Base-by-base conservation (phyloP, 1,140 invertebrate genomes). In the Solenopsis fugax region DNA sequence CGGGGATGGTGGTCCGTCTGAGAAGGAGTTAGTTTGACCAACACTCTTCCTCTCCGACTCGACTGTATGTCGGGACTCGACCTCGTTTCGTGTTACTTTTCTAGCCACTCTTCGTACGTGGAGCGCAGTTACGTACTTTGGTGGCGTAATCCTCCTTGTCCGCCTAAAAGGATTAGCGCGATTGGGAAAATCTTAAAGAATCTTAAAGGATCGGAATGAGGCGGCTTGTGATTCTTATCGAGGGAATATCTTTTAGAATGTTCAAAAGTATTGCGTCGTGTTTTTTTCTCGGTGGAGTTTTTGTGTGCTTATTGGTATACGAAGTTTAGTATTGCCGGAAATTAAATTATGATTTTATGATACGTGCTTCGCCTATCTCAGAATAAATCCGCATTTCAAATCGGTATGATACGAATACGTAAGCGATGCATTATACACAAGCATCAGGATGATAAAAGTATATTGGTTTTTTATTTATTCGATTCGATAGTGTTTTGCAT, bases 1-100 rank as follows among this genome's bases (percentile, higher is more conserved):
- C 3, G 45, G 48, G 54, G 73, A 56, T 58, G 75, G 86, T 60
- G 60, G 88, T 72, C 54, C 60, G 80, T 80, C 87, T 69, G 71
- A 54, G 85, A 82, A 87, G 88, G 89, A 78, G 85, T 88, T 89
- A 84, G 65, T 64, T 71, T 73, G 89, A 91, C 90, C 90, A 88
- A 82, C 24, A 73, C 88, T 82, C 85, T 89, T 89, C 69, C 72
- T 64, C 71, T 41, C 71, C 71, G 72, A 78, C 85, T 76, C 71
- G 72, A 78, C 85, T 76, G n/a, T 81, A 29, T 50, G 62, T 37
- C 89, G 65, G 56, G 77, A 41, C 87, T 88, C 89, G 85, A 87
- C 90, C 89, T 71, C 85, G 54, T 91, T 89, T 82, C 77, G 41
- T 7, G 54, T 84, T 84, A 86, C 85, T 88, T 91, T 89, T 86